Base-by-base conservation (phyloP, 2,797 vertebrate species). In the Hyperoplus lanceolatus region DNA sequence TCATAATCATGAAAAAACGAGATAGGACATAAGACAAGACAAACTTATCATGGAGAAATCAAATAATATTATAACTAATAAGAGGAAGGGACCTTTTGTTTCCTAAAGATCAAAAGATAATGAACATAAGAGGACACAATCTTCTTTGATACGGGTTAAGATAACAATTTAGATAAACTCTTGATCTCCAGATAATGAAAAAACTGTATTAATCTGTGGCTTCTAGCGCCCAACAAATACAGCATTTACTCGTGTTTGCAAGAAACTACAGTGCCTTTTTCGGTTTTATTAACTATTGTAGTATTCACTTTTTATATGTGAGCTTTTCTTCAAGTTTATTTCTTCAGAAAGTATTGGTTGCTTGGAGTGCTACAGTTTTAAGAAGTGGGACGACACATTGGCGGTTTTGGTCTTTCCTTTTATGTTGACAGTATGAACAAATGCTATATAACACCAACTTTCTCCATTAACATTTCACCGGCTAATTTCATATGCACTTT, bases 371-470 rank as follows among this genome's bases (percentile, higher is more conserved):
- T 18, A 42, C 39, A 42, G 29, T 29, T 29, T 29, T 29, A 29
- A 29, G 29, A 29, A 29, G 29, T 29, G 29, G 29, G 29, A 29
- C 29, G 29, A 29, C 29, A 43, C 41, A 60, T n/a, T n/a, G 1
- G 11, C 10, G 41, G 5, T 11, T 45, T 36, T 58, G 56, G 56
- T 16, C 38, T 13, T 13, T 60, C 2, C 3, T 1, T 15, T 1
- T 6, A 55, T 63, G 66, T 75, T 42, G 50, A 51, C 10, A 42
- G n/a, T n/a, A 57, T 21, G 48, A 57, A 29, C 29, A 57, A 56
- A 58, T n/a, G 42, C 5, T 11, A 3, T 41, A 48, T 8, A 55
- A 66, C 14, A 45, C 36, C 61, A 42, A 50, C 51, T 55, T 6
- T 53, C n/a, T 70, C 42, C 14, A 6, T 21, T 14, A 45, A 38